Percentiles rank a stretch among this genome's conserved stretches.
Conservation (phyloP, 2,888 invertebrate species). For the Lepeophtheirus nordmannii region DNA sequence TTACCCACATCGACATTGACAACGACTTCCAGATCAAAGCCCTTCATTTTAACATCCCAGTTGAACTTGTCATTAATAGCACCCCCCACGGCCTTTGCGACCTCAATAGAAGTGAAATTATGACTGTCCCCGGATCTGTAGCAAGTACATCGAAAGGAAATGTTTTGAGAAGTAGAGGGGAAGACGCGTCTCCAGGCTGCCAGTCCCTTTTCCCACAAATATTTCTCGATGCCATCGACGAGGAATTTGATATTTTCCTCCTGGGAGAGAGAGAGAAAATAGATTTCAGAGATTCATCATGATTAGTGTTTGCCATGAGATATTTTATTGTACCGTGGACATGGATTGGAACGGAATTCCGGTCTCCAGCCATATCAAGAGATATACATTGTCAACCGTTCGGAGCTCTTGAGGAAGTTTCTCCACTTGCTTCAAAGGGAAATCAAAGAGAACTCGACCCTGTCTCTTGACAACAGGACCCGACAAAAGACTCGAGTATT, state of each 20-base stretch:
- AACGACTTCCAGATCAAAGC: slow-evolving; percentile 43
- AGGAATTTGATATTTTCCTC: slow-evolving; percentile 32
- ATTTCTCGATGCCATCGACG: slow-evolving; percentile 30
- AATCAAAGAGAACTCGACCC: slow-evolving; percentile 32
- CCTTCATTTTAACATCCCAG: slow-evolving; percentile 44
- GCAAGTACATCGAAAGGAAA: slow-evolving; percentile 43
- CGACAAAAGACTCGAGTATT: slow-evolving; percentile 30
- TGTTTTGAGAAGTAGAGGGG: slow-evolving; percentile 30
- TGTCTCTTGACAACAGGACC: slow-evolving; percentile 27
- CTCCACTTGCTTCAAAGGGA: slow-evolving; percentile 24
- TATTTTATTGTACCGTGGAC: neutral
- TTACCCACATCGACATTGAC: slow-evolving; percentile 35
- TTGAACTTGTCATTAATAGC: slow-evolving; percentile 41
- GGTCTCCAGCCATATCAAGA: slow-evolving; percentile 31
- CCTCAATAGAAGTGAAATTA: slow-evolving; percentile 42
- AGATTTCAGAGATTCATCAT: neutral
- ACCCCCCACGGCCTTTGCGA: slow-evolving; percentile 41
- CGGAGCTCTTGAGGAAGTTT: slow-evolving; percentile 32
- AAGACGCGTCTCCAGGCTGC: slow-evolving; percentile 31
- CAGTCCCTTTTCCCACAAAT: slow-evolving; percentile 34
- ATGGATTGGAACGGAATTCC: slow-evolving; percentile 30
- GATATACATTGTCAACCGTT: slow-evolving; percentile 34
- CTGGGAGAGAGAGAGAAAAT: slow-evolving; percentile 28
- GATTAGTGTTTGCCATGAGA: neutral
- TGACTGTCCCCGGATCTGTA: slow-evolving; percentile 41